Base-by-base conservation (phyloP, 2,113 vertebrate species). In the Pungitius pungitius region DNA sequence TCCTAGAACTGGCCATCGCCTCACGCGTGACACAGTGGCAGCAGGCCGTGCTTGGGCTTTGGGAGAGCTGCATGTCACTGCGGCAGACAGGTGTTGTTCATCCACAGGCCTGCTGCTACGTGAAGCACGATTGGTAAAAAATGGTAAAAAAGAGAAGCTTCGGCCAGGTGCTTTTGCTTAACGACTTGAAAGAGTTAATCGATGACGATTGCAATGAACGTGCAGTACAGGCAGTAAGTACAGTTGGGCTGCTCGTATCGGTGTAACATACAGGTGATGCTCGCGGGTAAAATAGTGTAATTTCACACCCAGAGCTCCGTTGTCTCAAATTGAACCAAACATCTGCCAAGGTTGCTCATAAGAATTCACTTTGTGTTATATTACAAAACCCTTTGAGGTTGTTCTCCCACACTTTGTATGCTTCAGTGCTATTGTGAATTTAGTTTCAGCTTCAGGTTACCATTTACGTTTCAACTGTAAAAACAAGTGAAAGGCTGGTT, bases 1-100 rank as follows among this genome's bases (percentile, higher is more conserved):
- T 13, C 72, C 72, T 70, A 59, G 61, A 70, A 87, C 85, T 56
- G 82, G 49, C 61, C 62, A 2, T 75, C 78, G 73, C 35, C 27
- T 2, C 20, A 24, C 30, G 47, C 51, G 18, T 1, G 2, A 45
- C n/a, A 59, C 39, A 35, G 65, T 2, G 20, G 49, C 49, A 8
- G 70, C 67, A 67, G 45, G 61, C 18, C n/a, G 40, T 18, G 57
- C 8, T 27, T 51, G 14, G 68, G 63, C 54, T 54, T n/a, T 54
- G 47, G 35, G 33, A 56, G 20, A 39, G 55, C 60, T 35, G 59
- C 37, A 45, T 24, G 40, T 30, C 64, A 57, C 51, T 58, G 37
- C 52, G 69, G 35, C 26, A 67, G 17, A 30, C 47, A 40, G 62
- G 35, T 54, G 47, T 18, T 43, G 61, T 33, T 40, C 13, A 35